Evolutionary conservation across 1,140 invertebrate genomes (phyloP), one percentile per base, ranked within the genome.

Genomic region (Drosophila repletoides): DNA sequence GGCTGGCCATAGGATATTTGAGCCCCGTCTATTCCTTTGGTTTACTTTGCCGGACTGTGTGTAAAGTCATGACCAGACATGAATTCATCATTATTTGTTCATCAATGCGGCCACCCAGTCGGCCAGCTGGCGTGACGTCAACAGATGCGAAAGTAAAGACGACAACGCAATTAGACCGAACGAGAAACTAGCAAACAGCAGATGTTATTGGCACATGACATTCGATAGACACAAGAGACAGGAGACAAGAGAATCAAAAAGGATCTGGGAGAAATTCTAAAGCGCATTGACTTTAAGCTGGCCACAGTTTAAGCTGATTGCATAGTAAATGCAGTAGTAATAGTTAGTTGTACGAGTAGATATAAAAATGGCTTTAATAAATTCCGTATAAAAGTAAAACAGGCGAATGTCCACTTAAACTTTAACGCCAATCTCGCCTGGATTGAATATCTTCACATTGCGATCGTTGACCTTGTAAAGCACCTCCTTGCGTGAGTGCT

Each of bases 401-500:
- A 15, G 14, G 48, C 15, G 17, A 10, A 6, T 17, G 12, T 17
- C 5, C 15, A 7, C 17, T 51, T 72, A 83, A 19, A 83, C 79
- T 15, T 83, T 83, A 9, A 90, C 68, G 21, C 89, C 89, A 49
- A 89, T 67, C 61, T 90, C 91, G 26, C 94, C 94, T 19, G 94
- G 94, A 51, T 93, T 91, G 86, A 94, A 93, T 34, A 95, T 91
- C 83, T 94, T 94, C 5, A 95, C 92, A 79, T 94, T 93, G 81
- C 93, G 92, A 90, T 95, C 94, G 75, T 92, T 93, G 48, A 95
- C 91, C 91, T 94, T 95, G 68, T 93, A 95, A 12, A 95, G 91
- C 83, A 94, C 58, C 89, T 91, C 88, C 65, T 91, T 87, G 69
- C 81, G 65, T 24, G 67, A 58, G 66, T 89, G 46, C 64, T 89